Percentiles rank a stretch among this genome's conserved stretches.
These are phyloP conservation scores for Autographa pulchrina DNA, from an alignment of 2,888 invertebrate genomes.

Conservation along the genomic window DNA sequence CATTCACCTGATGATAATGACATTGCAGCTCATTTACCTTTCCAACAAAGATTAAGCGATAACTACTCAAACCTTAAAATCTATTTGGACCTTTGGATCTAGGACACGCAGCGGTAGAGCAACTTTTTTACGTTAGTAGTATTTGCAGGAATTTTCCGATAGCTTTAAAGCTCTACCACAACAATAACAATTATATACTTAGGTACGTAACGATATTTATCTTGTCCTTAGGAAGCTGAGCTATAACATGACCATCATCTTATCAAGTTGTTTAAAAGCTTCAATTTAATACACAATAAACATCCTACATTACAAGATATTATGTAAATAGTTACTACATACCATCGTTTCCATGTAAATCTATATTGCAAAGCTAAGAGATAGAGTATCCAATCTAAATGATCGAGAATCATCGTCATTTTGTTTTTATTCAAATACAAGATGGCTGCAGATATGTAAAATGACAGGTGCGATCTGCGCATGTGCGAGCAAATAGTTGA, in stretches of 20 bases:
- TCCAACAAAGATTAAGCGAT: too few species aligned
- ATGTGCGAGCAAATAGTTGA: not conserved
- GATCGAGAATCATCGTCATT: not conserved
- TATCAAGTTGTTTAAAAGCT: not conserved
- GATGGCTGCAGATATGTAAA: not conserved
- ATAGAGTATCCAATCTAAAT: not conserved
- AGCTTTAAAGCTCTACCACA: too few species aligned
- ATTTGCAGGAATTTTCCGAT: too few species aligned
- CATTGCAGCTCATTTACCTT: too few species aligned
- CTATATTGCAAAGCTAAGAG: not conserved
- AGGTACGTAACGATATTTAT: not conserved
- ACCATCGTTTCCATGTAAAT: not conserved
- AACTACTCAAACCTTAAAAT: too few species aligned
- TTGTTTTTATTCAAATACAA: not conserved
- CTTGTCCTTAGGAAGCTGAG: not conserved
- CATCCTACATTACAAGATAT: not conserved
- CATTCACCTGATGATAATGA: too few species aligned
- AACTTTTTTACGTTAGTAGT: too few species aligned
- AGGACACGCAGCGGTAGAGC: too few species aligned
- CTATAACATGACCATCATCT: not conserved
- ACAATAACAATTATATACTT: too few species aligned
- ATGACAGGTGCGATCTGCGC: constrained; percentile 4
- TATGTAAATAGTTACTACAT: not conserved
- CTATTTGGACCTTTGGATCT: too few species aligned
- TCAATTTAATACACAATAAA: not conserved